Conservation (phyloP, 2,797 vertebrate species). For the Chaetodon trifasciatus region DNA sequence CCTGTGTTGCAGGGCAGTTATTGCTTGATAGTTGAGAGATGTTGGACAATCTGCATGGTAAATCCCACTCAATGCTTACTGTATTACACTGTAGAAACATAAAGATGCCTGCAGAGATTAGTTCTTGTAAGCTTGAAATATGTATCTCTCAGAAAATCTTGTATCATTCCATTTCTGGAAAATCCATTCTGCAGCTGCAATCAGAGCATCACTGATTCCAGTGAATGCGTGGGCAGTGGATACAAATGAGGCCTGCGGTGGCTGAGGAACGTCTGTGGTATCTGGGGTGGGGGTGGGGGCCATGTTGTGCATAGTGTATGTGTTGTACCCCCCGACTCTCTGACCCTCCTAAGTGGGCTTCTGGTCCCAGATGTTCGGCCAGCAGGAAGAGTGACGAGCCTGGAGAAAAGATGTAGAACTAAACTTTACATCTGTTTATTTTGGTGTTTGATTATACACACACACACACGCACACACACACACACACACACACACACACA, state of each 20-base stretch:
- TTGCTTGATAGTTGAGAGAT: not conserved
- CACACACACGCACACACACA: not conserved
- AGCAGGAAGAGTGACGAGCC: constrained; percentile 29
- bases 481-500: not conserved
- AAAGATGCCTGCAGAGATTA: constrained; percentile 1
- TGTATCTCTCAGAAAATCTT: constrained; percentile 36
- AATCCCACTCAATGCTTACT: constrained; percentile 4
- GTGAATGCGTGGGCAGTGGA: constrained; percentile 50
- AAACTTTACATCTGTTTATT: not conserved
- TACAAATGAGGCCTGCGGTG: constrained; percentile 29
- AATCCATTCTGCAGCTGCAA: constrained; percentile 46
- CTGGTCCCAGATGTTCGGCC: constrained; percentile 23
- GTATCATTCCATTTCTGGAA: constrained; percentile 54
- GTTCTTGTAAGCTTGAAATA: constrained; percentile 31
- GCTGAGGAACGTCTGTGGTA: constrained; percentile 37
- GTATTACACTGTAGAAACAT: not conserved
- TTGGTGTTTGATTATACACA: not conserved
- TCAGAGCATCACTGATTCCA: constrained; percentile 41
- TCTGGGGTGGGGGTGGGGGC: constrained; percentile 18
- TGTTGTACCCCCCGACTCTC: not conserved
- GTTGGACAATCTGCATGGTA: not conserved
- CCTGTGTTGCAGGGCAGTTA: not conserved
- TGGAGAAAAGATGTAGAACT: not conserved
- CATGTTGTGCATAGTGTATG: constrained; percentile 37
- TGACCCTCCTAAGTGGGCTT: not conserved